Evolutionary conservation across 37 sponge, comb jelly and placozoan genomes (phyloP).

Genomic region (Lycopodina hypogea): DNA sequence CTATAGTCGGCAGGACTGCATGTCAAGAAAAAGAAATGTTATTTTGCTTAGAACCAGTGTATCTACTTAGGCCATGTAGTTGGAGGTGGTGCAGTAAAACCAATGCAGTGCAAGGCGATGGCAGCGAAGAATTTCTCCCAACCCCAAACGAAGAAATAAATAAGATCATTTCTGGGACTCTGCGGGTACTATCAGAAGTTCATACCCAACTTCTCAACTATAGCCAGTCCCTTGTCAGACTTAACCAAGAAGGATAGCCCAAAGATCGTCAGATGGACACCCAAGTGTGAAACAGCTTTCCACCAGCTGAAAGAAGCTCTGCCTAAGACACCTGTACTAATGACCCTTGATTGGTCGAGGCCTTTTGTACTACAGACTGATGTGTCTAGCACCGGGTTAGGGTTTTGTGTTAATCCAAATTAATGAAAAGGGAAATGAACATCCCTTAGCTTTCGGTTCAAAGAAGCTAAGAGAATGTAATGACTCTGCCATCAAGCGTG

Average conservation of each 20-base stretch:
- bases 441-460: slow-evolving; percentile 42
- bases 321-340: slow-evolving; percentile 29
- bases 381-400: slow-evolving; percentile 37
- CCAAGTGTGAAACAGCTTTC: slow-evolving; percentile 41
- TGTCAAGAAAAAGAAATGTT: slow-evolving; percentile 53
- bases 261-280: slow-evolving; percentile 41
- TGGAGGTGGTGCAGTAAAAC: slow-evolving; percentile 36
- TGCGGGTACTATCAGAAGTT: slow-evolving; percentile 63
- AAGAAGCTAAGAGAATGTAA: slow-evolving; percentile 36
- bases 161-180: slow-evolving; percentile 63
- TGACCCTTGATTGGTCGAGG: slow-evolving; percentile 26
- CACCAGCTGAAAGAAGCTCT: slow-evolving; percentile 1
- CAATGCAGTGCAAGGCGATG: slow-evolving; percentile 36
- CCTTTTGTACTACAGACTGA: slow-evolving; percentile 56
- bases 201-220: slow-evolving; percentile 43
- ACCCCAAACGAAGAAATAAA: slow-evolving; percentile 48
- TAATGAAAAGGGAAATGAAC: slow-evolving; percentile 20
- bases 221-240: slow-evolving; percentile 43
- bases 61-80: slow-evolving; percentile 59
- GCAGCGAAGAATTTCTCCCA: slow-evolving; percentile 37
- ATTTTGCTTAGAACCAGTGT: slow-evolving; percentile 45
- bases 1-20: slow-evolving; percentile 42
- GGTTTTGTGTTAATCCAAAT: slow-evolving; percentile 61
- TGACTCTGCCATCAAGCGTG: slow-evolving; percentile 53
- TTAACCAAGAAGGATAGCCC: slow-evolving; percentile 38